phyloP scores from a whole-genome alignment of 2,113 vertebrate species.

The Pseudorhombus dupliciocellatus region DNA sequence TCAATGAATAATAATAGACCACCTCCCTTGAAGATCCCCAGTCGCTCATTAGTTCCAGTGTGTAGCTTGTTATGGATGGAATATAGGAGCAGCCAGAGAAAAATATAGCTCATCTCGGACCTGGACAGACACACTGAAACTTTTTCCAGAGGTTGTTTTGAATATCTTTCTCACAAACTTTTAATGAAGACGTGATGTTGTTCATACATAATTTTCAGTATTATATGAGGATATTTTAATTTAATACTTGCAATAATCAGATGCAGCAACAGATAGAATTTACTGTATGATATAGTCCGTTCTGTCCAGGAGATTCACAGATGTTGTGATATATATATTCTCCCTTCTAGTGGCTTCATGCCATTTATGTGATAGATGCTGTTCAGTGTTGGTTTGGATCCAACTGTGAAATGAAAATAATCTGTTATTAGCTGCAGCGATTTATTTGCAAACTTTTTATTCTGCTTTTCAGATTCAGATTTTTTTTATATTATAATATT shows the following conservation, averaged over 20 bases:
- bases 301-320: not conserved
- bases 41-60: conserved; percentile 75
- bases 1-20: conserved; percentile 76
- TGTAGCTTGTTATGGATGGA: conserved; percentile 67
- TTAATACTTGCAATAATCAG: not conserved
- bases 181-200: conserved; percentile 32
- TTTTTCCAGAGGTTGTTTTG: conserved; percentile 20
- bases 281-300: not conserved
- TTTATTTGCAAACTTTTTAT: too few relatives aligned
- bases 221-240: not conserved
- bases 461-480: too few relatives aligned
- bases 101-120: conserved; percentile 22
- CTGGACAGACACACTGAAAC: conserved; percentile 27
- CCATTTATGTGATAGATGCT: too few relatives aligned
- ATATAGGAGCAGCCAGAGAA: conserved; percentile 45
- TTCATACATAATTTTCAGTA: not conserved
- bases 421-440: too few relatives aligned
- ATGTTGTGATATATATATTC: not conserved
- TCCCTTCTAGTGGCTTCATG: too few relatives aligned
- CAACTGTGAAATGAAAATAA: too few relatives aligned
- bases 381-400: too few relatives aligned
- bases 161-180: conserved; percentile 33
- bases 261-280: not conserved
- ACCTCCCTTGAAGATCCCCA: conserved; percentile 70
- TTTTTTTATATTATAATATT: too few relatives aligned